Evolutionary conservation across 2,888 invertebrate genomes (phyloP).

Genomic region (Octodonta nipae): DNA sequence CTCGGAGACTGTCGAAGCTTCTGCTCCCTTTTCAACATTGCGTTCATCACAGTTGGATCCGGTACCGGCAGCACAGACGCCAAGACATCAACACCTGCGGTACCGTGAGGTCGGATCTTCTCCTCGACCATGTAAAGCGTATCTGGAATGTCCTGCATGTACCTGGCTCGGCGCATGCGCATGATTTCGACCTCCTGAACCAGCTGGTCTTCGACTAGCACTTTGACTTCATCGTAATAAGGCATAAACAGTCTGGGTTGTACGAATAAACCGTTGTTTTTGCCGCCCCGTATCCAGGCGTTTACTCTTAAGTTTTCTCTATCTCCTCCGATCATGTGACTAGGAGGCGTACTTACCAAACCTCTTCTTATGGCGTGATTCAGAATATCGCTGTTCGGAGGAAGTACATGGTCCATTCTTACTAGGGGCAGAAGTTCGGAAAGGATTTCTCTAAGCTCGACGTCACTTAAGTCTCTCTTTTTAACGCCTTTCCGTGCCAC

Average conservation of each 20-base stretch:
- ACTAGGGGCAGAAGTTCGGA: constrained; percentile 73
- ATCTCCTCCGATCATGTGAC: constrained; percentile 73
- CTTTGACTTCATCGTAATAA: constrained; percentile 88
- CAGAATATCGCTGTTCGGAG: constrained; percentile 66
- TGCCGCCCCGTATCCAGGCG: constrained; percentile 68
- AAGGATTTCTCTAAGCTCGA: constrained; percentile 71
- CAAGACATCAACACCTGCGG: constrained; percentile 49
- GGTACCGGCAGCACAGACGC: constrained; percentile 60
- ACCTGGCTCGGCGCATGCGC: constrained; percentile 38
- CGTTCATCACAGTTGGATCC: constrained; percentile 58
- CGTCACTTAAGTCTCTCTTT: constrained; percentile 70
- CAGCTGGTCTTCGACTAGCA: constrained; percentile 70
- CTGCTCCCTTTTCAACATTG: constrained; percentile 73
- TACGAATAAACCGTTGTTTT: constrained; percentile 59
- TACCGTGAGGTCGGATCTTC: constrained; percentile 27
- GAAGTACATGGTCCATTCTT: constrained; percentile 79
- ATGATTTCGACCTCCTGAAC: constrained; percentile 52
- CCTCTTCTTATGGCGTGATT: constrained; percentile 57
- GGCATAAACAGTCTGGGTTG: constrained; percentile 86
- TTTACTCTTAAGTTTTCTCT: constrained; percentile 50
- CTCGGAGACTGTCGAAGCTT: constrained; percentile 68
- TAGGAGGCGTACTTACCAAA: constrained; percentile 67
- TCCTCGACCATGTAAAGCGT: constrained; percentile 72
- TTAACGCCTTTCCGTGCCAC: constrained; percentile 74
- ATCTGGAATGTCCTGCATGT: constrained; percentile 77